Conservation (phyloP, 2,113 vertebrate genomes). For the Misgurnus mizolepis region DNA sequence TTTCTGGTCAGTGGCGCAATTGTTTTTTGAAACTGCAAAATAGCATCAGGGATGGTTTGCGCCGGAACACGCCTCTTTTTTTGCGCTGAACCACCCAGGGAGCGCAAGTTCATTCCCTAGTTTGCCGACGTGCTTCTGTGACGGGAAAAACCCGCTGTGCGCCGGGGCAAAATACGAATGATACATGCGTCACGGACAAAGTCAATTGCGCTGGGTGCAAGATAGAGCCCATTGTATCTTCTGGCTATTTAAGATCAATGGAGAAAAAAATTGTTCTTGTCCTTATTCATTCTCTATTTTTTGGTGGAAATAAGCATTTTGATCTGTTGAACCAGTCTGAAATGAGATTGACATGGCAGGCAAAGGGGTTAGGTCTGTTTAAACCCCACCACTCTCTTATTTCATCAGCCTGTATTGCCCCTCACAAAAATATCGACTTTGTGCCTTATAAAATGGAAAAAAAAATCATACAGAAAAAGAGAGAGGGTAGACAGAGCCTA, state of each 20-base stretch:
- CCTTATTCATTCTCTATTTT: constrained; percentile 50
- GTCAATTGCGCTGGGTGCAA: too few species aligned
- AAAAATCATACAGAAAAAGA: constrained; percentile 55
- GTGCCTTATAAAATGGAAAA: constrained; percentile 74
- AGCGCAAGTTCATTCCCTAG: too few species aligned
- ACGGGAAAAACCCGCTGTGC: too few species aligned
- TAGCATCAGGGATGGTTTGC: too few species aligned
- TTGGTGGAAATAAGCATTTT: constrained; percentile 60
- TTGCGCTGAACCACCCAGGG: too few species aligned
- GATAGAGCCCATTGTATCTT: constrained; percentile 5
- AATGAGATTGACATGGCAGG: constrained; percentile 75
- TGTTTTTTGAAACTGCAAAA: too few species aligned
- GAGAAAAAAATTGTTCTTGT: constrained; percentile 15
- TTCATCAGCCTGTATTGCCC: constrained; percentile 65
- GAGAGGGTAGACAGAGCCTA: constrained; percentile 63
- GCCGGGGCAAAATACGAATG: too few species aligned
- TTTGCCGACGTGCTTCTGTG: too few species aligned
- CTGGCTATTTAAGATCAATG: constrained; percentile 37
- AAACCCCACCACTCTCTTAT: constrained; percentile 56
- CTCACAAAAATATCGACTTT: constrained; percentile 69
- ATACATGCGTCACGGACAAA: too few species aligned
- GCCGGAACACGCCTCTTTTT: too few species aligned
- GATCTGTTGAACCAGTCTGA: constrained; percentile 69
- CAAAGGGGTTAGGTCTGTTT: constrained; percentile 68
- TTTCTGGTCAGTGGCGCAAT: too few species aligned